A percentile compares a stretch with the other conserved stretches of the same genome.
These are phyloP conservation scores for Danio tinwini DNA, from an alignment of 2,797 vertebrate genomes.

Conservation along the genomic window DNA sequence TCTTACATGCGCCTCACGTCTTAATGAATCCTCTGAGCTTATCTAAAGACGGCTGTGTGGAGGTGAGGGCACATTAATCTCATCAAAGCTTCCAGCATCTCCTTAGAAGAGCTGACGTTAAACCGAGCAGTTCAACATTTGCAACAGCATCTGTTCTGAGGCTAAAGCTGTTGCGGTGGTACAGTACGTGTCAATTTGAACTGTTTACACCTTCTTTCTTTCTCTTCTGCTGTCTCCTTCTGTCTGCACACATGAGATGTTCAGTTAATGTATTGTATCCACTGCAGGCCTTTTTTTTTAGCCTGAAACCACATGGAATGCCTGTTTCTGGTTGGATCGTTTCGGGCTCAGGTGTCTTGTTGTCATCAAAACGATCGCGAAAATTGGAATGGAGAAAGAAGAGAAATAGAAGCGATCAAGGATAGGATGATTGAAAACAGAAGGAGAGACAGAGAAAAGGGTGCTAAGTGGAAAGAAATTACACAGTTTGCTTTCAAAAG, in stretches of 20 bases:
- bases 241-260: conserved; percentile 28
- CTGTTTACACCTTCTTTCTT: conserved; percentile 35
- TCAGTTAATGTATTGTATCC: not conserved
- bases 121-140: conserved; percentile 48
- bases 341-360: conserved; percentile 60
- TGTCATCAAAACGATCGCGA: conserved; percentile 65
- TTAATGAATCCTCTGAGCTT: conserved; percentile 49
- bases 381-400: conserved; percentile 61
- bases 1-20: conserved; percentile 6
- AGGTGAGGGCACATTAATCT: conserved; percentile 47
- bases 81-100: conserved; percentile 43
- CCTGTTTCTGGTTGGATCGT: not conserved
- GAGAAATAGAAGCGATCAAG: conserved; percentile 49
- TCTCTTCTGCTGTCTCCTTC: conserved; percentile 18
- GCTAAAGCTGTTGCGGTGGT: conserved; percentile 40
- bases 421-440: conserved; percentile 33
- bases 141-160: conserved; percentile 68
- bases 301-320: conserved; percentile 5
- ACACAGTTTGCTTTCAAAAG: not conserved
- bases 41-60: conserved; percentile 36
- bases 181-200: conserved; percentile 36
- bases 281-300: not conserved
- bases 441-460: conserved; percentile 6
- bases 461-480: not conserved
- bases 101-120: conserved; percentile 39